A percentile compares a stretch with the other conserved stretches of the same genome.
Conservation (phyloP, 2,113 vertebrate species). For the Pygoscelis adeliae region DNA sequence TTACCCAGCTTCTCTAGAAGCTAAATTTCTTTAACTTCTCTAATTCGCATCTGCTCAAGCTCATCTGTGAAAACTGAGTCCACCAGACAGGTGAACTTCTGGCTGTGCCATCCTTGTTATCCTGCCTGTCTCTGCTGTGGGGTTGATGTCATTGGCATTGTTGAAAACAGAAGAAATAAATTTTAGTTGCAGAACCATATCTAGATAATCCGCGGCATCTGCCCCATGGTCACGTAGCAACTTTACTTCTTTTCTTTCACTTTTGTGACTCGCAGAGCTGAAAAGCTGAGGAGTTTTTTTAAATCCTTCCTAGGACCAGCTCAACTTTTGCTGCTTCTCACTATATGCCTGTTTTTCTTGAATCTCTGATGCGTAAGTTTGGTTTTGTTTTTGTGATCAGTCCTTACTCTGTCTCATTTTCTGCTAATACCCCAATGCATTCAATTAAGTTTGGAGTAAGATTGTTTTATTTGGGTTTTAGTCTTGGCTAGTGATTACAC, state of each 20-base stretch:
- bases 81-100: neutral
- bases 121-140: neutral
- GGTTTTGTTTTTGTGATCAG: neutral
- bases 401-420: neutral
- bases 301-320: neutral
- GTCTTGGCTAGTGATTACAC: neutral
- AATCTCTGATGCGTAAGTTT: neutral
- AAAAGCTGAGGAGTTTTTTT: neutral
- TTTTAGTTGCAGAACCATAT: neutral
- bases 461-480: neutral
- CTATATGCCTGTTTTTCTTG: neutral
- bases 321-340: neutral
- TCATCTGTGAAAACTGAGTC: neutral
- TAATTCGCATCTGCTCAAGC: neutral
- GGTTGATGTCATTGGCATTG: neutral
- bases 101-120: neutral
- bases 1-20: neutral
- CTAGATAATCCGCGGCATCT: neutral
- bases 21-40: neutral
- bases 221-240: neutral
- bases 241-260: neutral
- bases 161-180: neutral
- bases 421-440: neutral
- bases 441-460: neutral
- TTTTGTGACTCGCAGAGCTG: neutral